phyloP scores from a whole-genome alignment of 2,888 invertebrate genomes.

The Dasypogon diadema region DNA sequence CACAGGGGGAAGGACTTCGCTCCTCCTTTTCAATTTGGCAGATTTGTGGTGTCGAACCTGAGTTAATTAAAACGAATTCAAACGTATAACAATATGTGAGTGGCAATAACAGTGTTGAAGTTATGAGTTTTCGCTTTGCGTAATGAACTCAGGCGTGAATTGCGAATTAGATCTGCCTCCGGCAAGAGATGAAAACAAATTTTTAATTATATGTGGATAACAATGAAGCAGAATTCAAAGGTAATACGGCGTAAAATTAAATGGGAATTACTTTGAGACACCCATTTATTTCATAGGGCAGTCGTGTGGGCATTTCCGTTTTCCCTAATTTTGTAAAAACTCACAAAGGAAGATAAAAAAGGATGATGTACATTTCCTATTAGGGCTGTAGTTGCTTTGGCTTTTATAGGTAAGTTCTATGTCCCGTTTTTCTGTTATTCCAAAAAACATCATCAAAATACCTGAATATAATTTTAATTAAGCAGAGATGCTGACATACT shows the following conservation, averaged over 20 bases:
- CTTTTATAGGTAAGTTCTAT: too few species aligned
- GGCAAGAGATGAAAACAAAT: background rate
- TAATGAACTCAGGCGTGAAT: background rate
- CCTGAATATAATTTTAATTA: too few species aligned
- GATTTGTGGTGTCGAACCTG: background rate
- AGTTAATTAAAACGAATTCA: conserved; percentile 5
- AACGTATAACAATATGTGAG: background rate
- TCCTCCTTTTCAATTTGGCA: background rate
- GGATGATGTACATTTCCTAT: too few species aligned
- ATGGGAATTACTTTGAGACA: background rate
- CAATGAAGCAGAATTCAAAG: background rate
- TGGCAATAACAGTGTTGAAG: background rate
- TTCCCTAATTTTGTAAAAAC: too few species aligned
- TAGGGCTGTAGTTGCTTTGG: too few species aligned
- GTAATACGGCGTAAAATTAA: conserved; percentile 20
- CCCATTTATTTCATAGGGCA: too few species aligned
- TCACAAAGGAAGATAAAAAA: too few species aligned
- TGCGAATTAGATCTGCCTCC: background rate
- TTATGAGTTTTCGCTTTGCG: background rate
- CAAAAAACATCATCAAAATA: too few species aligned
- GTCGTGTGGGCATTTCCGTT: too few species aligned
- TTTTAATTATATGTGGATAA: conserved; percentile 21
- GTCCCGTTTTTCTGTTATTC: too few species aligned
- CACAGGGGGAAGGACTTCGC: background rate
- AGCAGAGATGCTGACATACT: too few species aligned